These are phyloP conservation scores for Aphaenogaster floridana DNA, from an alignment of 1,140 invertebrate genomes.

Conservation along the genomic window DNA sequence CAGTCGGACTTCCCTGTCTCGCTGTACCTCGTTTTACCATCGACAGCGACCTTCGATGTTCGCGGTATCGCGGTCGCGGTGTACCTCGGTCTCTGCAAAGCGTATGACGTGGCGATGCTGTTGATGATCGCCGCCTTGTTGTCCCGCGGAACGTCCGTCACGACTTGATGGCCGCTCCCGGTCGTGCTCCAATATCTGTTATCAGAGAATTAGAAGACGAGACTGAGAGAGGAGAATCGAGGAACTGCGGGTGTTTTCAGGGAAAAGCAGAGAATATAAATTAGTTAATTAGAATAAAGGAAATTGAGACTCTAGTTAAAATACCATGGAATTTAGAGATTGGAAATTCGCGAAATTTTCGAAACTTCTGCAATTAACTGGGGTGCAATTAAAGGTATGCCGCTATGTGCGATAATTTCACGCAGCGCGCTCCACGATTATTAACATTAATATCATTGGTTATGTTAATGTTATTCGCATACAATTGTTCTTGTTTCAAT, in stretches of 20 bases:
- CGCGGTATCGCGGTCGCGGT: conserved; percentile 76
- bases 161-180: conserved; percentile 70
- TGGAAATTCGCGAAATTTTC: conserved; percentile 17
- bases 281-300: conserved; percentile 39
- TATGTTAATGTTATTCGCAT: conserved; percentile 33
- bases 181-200: conserved; percentile 83
- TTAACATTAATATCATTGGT: conserved; percentile 19
- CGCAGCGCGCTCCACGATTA: not conserved
- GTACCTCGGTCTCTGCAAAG: conserved; percentile 84
- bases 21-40: conserved; percentile 17
- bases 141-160: conserved; percentile 84
- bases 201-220: conserved; percentile 2
- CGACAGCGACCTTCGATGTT: conserved; percentile 57
- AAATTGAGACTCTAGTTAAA: conserved; percentile 26
- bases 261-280: conserved; percentile 33
- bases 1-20: conserved; percentile 58
- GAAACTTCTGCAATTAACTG: conserved; percentile 10
- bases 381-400: not conserved
- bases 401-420: not conserved
- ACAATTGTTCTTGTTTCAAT: conserved; percentile 29
- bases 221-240: not conserved
- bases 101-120: conserved; percentile 91
- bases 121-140: conserved; percentile 91
- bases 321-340: not conserved
- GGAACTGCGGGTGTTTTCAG: not conserved